Evolutionary conservation across 2,113 vertebrate genomes (phyloP).

Genomic region (Heliornis fulica): DNA sequence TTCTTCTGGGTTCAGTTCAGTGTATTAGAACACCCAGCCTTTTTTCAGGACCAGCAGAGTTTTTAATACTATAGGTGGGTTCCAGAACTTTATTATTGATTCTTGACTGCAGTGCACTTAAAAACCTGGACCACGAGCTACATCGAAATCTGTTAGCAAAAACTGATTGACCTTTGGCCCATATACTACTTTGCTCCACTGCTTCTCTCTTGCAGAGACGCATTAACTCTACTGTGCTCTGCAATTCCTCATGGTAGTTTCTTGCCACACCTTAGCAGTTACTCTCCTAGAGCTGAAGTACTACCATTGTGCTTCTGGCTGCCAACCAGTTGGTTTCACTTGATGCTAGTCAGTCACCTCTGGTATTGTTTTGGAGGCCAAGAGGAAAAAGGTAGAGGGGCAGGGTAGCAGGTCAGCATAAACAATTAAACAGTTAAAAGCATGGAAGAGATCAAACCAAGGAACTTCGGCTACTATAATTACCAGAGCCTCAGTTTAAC

Average conservation of each 20-base stretch:
- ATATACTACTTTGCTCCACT: neutral
- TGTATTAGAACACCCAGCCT: neutral
- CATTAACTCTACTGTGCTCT: neutral
- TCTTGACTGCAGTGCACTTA: neutral
- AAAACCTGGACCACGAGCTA: neutral
- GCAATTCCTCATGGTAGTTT: neutral
- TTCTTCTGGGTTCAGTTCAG: neutral
- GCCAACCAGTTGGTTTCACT: neutral
- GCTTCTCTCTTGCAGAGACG: neutral
- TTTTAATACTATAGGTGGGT: neutral
- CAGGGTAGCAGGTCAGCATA: neutral
- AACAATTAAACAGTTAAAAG: neutral
- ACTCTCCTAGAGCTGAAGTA: neutral
- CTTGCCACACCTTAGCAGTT: neutral
- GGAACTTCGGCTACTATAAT: neutral
- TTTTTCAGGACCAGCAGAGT: neutral
- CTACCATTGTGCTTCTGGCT: neutral
- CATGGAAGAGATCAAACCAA: neutral
- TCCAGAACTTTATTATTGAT: neutral
- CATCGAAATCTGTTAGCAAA: neutral
- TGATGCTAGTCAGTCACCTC: neutral
- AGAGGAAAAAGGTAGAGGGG: neutral
- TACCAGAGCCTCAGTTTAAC: neutral
- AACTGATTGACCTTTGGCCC: neutral
- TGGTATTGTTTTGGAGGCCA: neutral